These are phyloP conservation scores for Tetragonula clypearis DNA, from an alignment of 1,140 invertebrate genomes.

Conservation along the genomic window DNA sequence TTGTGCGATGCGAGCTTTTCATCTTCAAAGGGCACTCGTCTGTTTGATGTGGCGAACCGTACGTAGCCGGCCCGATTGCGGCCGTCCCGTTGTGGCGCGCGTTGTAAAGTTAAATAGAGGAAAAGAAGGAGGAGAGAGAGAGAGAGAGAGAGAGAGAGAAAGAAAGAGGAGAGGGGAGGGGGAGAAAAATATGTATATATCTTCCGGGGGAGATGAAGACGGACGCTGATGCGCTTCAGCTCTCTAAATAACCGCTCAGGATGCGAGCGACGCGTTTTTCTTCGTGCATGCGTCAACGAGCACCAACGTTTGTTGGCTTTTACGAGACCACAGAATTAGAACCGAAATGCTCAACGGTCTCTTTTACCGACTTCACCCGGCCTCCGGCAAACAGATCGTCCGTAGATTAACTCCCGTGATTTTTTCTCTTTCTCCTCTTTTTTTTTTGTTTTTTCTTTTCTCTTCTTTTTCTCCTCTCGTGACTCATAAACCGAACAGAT, in stretches of 20 bases:
- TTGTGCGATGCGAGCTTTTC: constrained; percentile 70
- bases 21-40: constrained; percentile 72
- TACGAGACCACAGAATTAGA: constrained; percentile 33
- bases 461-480: not conserved
- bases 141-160: not conserved
- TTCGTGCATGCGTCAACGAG: not conserved
- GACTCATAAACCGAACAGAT: not conserved
- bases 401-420: not conserved
- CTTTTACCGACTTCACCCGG: not conserved
- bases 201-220: constrained; percentile 21
- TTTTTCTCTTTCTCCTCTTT: too few species aligned
- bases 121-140: constrained; percentile 15
- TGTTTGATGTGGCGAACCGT: constrained; percentile 72
- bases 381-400: not conserved
- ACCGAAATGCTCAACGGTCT: not conserved
- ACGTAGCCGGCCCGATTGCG: constrained; percentile 56
- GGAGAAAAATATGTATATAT: not conserved
- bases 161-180: not conserved
- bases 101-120: constrained; percentile 43
- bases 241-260: constrained; percentile 51
- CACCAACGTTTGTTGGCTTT: not conserved
- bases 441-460: too few species aligned
- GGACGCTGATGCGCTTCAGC: constrained; percentile 3
- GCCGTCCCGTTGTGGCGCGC: constrained; percentile 16
- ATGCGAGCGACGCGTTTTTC: constrained; percentile 2